Evolutionary conservation across 2,797 vertebrate species (phyloP).

Genomic region (Brachymystax lenok): DNA sequence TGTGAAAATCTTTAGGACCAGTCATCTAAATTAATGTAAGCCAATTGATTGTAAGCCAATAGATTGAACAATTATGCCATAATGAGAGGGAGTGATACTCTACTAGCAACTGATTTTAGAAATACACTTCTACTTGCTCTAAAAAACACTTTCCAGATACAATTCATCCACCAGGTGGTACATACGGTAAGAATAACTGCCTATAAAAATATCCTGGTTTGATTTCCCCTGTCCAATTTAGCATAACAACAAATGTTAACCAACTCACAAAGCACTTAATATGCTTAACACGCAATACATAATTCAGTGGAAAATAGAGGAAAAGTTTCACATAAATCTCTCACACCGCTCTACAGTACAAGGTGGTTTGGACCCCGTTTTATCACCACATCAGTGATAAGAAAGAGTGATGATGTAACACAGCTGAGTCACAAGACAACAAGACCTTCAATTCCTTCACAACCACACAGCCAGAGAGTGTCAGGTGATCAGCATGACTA

Average conservation of each 20-base stretch:
- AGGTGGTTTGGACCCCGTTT: no score
- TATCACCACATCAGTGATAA: no score
- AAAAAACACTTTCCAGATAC: not conserved
- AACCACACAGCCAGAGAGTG: not conserved
- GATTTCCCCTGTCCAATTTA: not conserved
- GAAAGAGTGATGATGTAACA: not conserved
- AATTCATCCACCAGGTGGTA: not conserved
- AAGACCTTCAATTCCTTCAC: not conserved
- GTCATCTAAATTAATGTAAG: not conserved
- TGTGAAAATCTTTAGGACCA: not conserved
- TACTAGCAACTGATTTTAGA: no score
- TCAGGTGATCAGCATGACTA: conserved; percentile 1
- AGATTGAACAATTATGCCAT: not conserved
- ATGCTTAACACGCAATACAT: no score
- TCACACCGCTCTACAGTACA: no score
- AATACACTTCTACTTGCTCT: not conserved
- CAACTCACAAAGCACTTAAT: not conserved
- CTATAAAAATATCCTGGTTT: not conserved
- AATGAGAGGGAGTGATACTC: not conserved
- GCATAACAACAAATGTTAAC: not conserved
- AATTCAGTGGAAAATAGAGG: no score
- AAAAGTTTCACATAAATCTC: no score
- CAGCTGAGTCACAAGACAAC: not conserved
- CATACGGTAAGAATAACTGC: not conserved
- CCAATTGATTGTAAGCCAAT: no score